Conservation (phyloP, 2,888 invertebrate species). For the Ischnus inquisitorius region DNA sequence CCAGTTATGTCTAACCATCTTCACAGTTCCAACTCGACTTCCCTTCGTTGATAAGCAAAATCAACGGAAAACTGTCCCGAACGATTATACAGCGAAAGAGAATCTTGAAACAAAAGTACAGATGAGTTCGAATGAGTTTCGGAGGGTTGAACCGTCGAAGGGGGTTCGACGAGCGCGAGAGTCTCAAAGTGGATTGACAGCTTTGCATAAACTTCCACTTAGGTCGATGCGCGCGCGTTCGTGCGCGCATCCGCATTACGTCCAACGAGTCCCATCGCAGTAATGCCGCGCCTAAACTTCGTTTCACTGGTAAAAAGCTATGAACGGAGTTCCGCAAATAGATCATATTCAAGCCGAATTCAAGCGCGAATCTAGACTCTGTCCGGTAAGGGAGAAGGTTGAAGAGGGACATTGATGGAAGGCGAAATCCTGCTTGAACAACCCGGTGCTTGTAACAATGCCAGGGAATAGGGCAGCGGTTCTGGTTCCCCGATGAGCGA, state of each 20-base stretch:
- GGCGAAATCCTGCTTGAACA: constrained; percentile 43
- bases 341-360: background rate
- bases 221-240: constrained; percentile 43
- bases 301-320: background rate
- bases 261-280: background rate
- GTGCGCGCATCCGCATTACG: background rate
- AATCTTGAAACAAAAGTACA: background rate
- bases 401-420: constrained; percentile 47
- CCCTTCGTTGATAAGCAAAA: background rate
- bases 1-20: background rate
- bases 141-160: constrained; percentile 17
- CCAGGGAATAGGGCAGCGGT: constrained; percentile 28
- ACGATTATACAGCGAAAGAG: background rate
- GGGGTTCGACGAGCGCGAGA: background rate
- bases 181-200: constrained; percentile 70
- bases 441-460: constrained; percentile 37
- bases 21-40: background rate
- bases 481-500: constrained; percentile 77
- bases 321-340: background rate
- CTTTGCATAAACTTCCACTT: constrained; percentile 74
- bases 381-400: constrained; percentile 70
- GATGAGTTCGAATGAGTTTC: background rate
- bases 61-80: background rate
- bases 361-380: constrained; percentile 78
- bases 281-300: background rate